Conservation (phyloP, 1,140 invertebrate genomes). For the Lutraria rhynchaena region DNA sequence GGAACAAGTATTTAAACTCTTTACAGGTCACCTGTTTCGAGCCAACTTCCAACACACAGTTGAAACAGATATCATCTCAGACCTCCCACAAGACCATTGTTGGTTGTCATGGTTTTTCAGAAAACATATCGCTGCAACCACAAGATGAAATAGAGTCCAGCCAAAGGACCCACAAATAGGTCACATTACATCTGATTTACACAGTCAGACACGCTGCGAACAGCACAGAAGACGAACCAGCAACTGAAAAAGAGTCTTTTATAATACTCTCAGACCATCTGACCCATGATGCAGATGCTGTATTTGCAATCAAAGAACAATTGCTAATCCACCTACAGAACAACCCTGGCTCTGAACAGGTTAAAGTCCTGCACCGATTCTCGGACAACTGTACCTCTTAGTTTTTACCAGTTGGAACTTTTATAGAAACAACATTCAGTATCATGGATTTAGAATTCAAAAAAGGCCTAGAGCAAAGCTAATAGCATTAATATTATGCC, state of each 20-base stretch:
- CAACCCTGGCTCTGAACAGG: constrained; percentile 2
- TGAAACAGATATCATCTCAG: background rate
- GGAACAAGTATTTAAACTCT: background rate
- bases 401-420: constrained; percentile 1
- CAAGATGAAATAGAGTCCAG: constrained; percentile 48
- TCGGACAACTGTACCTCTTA: constrained; percentile 19
- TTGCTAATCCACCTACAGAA: constrained; percentile 14
- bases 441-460: background rate
- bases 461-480: constrained; percentile 11
- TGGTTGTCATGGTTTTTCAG: constrained; percentile 39
- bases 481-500: constrained; percentile 2
- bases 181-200: constrained; percentile 37
- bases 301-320: constrained; percentile 27
- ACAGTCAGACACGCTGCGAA: constrained; percentile 17
- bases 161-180: constrained; percentile 39
- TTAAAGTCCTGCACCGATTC: constrained; percentile 36
- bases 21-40: constrained; percentile 15
- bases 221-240: constrained; percentile 21
- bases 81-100: constrained; percentile 32
- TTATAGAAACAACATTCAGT: constrained; percentile 1
- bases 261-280: constrained; percentile 38
- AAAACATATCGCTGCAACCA: constrained; percentile 3
- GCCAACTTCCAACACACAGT: constrained; percentile 32
- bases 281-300: constrained; percentile 22
- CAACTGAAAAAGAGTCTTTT: constrained; percentile 25